Base-by-base conservation (phyloP, 2,797 vertebrate species). In the Tapirus indicus region DNA sequence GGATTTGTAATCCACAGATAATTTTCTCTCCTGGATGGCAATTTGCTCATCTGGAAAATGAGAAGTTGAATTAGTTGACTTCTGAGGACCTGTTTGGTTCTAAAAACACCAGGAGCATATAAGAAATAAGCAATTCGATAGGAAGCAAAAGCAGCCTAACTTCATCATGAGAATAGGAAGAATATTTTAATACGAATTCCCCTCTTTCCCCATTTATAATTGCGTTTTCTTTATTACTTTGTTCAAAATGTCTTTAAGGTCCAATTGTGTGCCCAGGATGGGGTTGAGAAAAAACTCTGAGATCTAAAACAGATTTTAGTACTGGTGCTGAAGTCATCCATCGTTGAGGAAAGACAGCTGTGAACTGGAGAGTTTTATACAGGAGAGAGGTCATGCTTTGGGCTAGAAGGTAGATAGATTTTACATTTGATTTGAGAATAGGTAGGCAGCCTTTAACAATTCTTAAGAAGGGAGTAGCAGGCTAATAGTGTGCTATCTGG, bases 381-480 rank as follows among this genome's bases (percentile, higher is more conserved):
- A 83, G 69, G 56, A 96, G 29, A 23, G 14, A 88, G 7, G 1
- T 69, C 56, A n/a, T 74, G 32, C 41, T 77, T 90, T 94, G 85
- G 91, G 29, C 18, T 78, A n/a, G 79, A 94, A 89, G 38, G 79
- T 78, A 86, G 38, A 23, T 49, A 71, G 41, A 49, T 91, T 92
- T 89, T 92, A 14, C 47, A 77, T 56, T 93, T 93, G 68, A 69
- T 72, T 23, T 95, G 20, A 77, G 56, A 85, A 27, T 95, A 80
- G 38, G 49, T 82, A 84, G 25, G 41, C 17, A 62, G 20, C 2
- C 71, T 83, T 95, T 86, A 92, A 47, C 35, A 16, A 44, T 88
- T 94, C 52, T 87, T 88, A 74, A 62, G 41, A 90, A 93, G 75
- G 64, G 41, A 56, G 12, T 23, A 16, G 2, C 56, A 56, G 71